Evolutionary conservation across 2,888 invertebrate genomes (phyloP).

Genomic region (Melanostoma scalare): DNA sequence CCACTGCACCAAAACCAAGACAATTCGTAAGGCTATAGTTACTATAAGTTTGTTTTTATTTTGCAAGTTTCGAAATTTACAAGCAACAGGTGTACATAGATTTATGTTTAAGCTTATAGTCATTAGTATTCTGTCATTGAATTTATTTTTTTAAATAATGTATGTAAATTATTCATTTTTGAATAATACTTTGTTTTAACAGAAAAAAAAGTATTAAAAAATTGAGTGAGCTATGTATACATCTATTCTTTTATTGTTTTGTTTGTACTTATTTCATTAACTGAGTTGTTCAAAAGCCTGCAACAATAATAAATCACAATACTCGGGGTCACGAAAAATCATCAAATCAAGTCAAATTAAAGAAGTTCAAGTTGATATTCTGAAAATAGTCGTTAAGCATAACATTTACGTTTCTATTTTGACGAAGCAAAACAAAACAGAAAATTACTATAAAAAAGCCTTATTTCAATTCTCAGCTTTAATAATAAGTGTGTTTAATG

Average conservation of each 20-base stretch:
- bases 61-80: conserved; percentile 44
- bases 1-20: conserved; percentile 62
- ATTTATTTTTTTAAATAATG: conserved; percentile 37
- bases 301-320: too few relatives aligned
- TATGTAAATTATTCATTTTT: conserved; percentile 27
- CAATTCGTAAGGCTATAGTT: conserved; percentile 45
- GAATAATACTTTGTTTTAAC: conserved; percentile 28
- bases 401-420: conserved; percentile 2
- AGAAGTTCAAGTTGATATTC: not conserved
- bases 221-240: conserved; percentile 30
- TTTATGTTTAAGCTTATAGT: conserved; percentile 39
- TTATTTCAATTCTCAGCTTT: conserved; percentile 16
- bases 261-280: conserved; percentile 23
- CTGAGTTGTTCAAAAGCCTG: conserved; percentile 24
- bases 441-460: not conserved
- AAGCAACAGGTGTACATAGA: conserved; percentile 46
- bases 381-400: not conserved
- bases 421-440: conserved; percentile 15
- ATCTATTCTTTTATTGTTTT: not conserved
- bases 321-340: not conserved
- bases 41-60: conserved; percentile 42
- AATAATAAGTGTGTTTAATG: too few relatives aligned
- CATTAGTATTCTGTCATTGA: conserved; percentile 16
- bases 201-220: conserved; percentile 33
- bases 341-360: conserved; percentile 3